Conservation (phyloP, 2,113 vertebrate genomes). For the Holacanthus passer region DNA sequence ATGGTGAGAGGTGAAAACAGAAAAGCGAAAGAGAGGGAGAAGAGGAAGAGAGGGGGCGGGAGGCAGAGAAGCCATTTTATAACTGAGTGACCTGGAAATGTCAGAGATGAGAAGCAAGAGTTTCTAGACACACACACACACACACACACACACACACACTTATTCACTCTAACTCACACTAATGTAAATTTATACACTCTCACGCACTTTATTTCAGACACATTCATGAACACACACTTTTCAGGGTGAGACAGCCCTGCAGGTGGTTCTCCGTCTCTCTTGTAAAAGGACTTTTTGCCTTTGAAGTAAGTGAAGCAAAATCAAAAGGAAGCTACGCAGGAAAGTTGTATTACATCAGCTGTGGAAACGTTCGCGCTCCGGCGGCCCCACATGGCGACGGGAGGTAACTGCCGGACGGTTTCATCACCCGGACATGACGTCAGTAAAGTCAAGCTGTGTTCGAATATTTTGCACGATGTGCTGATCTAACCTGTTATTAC, state of each 20-base stretch:
- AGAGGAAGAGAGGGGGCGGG: background rate
- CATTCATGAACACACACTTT: slow-evolving; percentile 25
- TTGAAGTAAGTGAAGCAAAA: slow-evolving; percentile 45
- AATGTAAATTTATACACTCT: background rate
- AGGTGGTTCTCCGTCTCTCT: slow-evolving; percentile 47
- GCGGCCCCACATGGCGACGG: background rate
- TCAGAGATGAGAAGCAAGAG: slow-evolving; percentile 61
- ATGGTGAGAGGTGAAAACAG: slow-evolving; percentile 15
- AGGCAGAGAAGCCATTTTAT: slow-evolving; percentile 45
- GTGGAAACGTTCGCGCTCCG: background rate
- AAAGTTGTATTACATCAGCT: slow-evolving; percentile 20
- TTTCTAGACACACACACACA: slow-evolving; percentile 20
- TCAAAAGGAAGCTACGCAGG: slow-evolving; percentile 13
- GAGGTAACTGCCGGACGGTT: background rate
- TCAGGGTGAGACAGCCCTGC: slow-evolving; percentile 27
- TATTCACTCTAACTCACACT: background rate
- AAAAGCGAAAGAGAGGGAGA: background rate
- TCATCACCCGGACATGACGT: background rate
- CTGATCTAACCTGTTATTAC: background rate
- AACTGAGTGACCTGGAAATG: slow-evolving; percentile 70
- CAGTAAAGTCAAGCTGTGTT: background rate
- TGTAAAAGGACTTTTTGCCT: slow-evolving; percentile 29
- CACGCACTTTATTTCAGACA: slow-evolving; percentile 20
- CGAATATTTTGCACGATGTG: background rate
- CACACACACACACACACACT: slow-evolving; percentile 21